Evolutionary conservation across 2,113 vertebrate species (phyloP), one percentile per base, ranked within the genome.

Genomic region (Neodontobutis hainanensis): DNA sequence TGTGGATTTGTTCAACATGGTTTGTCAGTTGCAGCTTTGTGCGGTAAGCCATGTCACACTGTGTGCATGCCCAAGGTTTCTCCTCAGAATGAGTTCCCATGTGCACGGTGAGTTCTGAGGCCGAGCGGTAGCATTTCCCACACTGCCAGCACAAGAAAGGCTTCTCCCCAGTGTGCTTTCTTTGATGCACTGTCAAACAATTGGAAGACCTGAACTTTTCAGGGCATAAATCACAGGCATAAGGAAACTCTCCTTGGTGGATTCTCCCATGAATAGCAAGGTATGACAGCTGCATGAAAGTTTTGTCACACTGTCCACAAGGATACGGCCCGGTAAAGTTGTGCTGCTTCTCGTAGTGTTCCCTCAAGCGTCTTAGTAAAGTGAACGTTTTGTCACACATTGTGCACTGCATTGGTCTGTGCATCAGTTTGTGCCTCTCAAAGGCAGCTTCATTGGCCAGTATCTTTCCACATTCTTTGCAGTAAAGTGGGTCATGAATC

Each of bases 121-220:
- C 87, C 0, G 88, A 90, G 76, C 87, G 87, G 85, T 91, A 91
- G 43, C 90, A 80, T 69, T 91, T 91, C 0, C 90, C 90, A 0
- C 90, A 91, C 77, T 90, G 88, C 90, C 90, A 91, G 76, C 90
- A 91, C n/a, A 91, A 83, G 73, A 90, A 91, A 46, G 90, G 90
- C 52, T 88, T 87, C 82, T 91, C 90, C 0, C 90, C 90, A 0
- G 90, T 91, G 86, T 91, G 90, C 3, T 90, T 91, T 61, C 90
- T 63, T 70, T 73, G 86, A 27, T 91, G 90, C 0, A 91, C 86
- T 1, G 87, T 91, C 43, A 90, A 80, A 9, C 87, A 90, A 79
- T 91, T 90, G 38, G 90, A 90, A 0, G 87, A 89, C 6, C 87
- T 42, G 85, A 91, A 91, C 77, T 87, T 87, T 60, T 88, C 87